Base-by-base conservation (phyloP, 1,140 invertebrate genomes). In the Euura lappo region DNA sequence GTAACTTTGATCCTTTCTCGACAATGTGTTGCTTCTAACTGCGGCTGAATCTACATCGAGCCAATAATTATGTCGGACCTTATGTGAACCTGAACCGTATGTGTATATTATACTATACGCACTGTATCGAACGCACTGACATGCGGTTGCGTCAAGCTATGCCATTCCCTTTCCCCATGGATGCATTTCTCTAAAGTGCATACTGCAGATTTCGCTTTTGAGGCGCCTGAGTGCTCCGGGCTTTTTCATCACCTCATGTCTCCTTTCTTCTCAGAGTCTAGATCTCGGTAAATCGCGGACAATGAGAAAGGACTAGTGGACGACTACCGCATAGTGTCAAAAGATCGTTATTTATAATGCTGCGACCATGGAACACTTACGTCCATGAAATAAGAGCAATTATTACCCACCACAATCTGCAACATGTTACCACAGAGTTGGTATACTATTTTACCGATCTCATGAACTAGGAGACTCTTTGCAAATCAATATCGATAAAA, bases 121-220 rank as follows among this genome's bases (percentile, higher is more conserved):
- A 68, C 72, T 73, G 69, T 45, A 45, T 71, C 28, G 47, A 66
- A 47, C 45, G 47, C 65, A 51, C 7, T 72, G n/a, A 76, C 77
- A 75, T 76, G 74, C 77, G 73, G 77, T 74, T 72, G 71, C 77
- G 77, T 77, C 77, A 68, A 75, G 73, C 74, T 72, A 70, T 73
- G 71, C 73, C 74, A 79, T 78, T 75, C 82, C 81, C 84, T 84
- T 85, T 86, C 85, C 83, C 84, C 77, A 74, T 65, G 76, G 78
- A 74, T 76, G 72, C 69, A 79, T 75, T 76, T 75, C 74, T 71
- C 67, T 51, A 7, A 28, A 28, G 28, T 28, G 28, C 28, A 28
- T 28, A 28, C 28, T 28, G 28, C 28, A 28, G 28, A 28, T 28
- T 28, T 28, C 28, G 28, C 28, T 28, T 28, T 28, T 28, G 28